Base-by-base conservation (phyloP, 2,888 invertebrate species). In the Netelia inedita region DNA sequence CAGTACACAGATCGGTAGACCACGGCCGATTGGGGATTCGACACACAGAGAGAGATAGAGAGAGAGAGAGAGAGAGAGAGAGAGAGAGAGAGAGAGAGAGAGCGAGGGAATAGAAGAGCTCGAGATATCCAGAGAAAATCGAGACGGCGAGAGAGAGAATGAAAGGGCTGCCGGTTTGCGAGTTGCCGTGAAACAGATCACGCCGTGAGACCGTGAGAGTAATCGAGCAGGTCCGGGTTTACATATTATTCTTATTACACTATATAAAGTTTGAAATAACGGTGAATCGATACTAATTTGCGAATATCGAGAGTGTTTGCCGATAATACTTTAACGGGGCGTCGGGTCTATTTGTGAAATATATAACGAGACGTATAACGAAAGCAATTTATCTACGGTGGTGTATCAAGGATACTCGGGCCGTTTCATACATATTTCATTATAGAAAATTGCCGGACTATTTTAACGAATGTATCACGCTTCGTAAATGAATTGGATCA, bases 281-380 rank as follows among this genome's bases (percentile, higher is more conserved):
- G 61, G 53, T 73, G 19, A 55, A 76, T 81, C 87, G 85, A 88
- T 87, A 89, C 87, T 88, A 89, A 91, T 92, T 92, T 89, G 88
- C 89, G 89, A 88, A 89, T 91, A 92, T 89, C 89, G 89, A 90
- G 90, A 91, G 90, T 90, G 89, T 89, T 91, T 89, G 80, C 74
- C 89, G 90, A 88, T 88, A 88, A 91, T 88, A 86, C 79, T 79
- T 87, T 85, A 85, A 79, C 79, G 76, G 69, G 83, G 73, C 85
- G 86, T 83, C 81, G 81, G 53, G 55, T 68, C 79, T 63, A 41
- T 63, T 79, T 71, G 53, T 79, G 63, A 78, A 41, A 43, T 23
- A 63, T 59, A 59, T 21, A 14, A 46, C 46, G 46, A 59, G 59
- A 59, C 55, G n/a, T 46, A 46, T 46, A 46, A 46, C 46, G 46